A percentile compares a stretch with the other conserved stretches of the same genome.
Conservation (phyloP, 1,140 invertebrate genomes). For the Meloidogyne exigua region DNA sequence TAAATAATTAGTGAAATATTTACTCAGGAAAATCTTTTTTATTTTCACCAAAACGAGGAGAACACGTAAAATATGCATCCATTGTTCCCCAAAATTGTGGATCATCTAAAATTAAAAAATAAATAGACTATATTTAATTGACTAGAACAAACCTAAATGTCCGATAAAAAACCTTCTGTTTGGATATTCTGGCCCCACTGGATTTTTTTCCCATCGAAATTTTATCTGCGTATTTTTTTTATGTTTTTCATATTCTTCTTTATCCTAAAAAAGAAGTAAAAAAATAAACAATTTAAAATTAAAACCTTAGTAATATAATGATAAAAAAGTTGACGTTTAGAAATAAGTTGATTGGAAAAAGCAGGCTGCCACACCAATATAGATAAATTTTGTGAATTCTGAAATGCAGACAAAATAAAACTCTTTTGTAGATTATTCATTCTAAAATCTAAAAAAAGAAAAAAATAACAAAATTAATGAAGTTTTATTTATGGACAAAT, state of each 20-base stretch:
- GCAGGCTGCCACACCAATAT: neutral
- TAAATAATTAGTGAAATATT: neutral
- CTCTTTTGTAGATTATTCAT: neutral
- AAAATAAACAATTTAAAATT: neutral
- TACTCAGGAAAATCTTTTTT: neutral
- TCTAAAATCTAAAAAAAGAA: neutral
- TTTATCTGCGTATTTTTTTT: neutral
- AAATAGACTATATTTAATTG: no score
- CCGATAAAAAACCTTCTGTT: neutral
- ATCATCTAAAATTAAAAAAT: constrained; percentile 22
- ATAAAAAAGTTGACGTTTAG: neutral
- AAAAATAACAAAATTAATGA: neutral
- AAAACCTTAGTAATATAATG: neutral
- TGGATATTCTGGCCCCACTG: neutral
- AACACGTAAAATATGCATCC: neutral
- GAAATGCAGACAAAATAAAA: neutral
- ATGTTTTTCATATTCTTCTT: neutral
- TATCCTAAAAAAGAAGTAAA: neutral
- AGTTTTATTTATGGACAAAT: no score
- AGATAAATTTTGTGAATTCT: neutral
- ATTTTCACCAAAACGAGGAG: constrained; percentile 28
- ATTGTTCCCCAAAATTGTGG: constrained; percentile 6
- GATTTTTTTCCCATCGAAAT: constrained; percentile 1
- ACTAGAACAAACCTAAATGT: constrained; percentile 5
- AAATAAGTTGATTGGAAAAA: neutral